phyloP scores from a whole-genome alignment of 1,140 invertebrate genomes.

The Pomacea maculata region DNA sequence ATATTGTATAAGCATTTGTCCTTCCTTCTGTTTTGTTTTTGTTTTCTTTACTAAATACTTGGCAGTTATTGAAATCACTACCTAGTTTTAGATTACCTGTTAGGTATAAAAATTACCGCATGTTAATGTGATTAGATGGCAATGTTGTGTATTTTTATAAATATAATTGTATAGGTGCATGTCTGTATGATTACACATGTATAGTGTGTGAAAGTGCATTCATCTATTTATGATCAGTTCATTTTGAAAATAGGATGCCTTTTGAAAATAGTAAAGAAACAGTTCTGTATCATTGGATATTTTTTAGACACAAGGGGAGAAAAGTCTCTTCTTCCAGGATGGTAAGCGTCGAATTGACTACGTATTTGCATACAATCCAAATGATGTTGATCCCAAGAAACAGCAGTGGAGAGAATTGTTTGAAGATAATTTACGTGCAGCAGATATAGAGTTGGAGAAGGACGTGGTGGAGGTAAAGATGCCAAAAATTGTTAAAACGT shows the following conservation, averaged over 20 bases:
- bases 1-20: background rate
- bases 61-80: background rate
- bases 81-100: no score
- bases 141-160: background rate
- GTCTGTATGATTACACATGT: background rate
- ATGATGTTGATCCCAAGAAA: constrained; percentile 36
- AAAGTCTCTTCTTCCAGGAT: constrained; percentile 76
- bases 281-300: no score
- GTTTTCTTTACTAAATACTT: background rate
- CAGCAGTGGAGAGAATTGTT: constrained; percentile 42
- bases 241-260: no score
- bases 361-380: constrained; percentile 76
- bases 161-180: background rate
- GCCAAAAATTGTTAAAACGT: background rate
- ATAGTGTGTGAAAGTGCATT: background rate
- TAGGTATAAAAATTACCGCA: no score
- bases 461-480: constrained; percentile 37
- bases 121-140: background rate
- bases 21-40: background rate
- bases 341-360: constrained; percentile 87
- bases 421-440: constrained; percentile 39
- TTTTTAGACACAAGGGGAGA: constrained; percentile 23
- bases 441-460: constrained; percentile 49
- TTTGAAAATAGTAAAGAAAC: no score
- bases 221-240: no score